Conservation (phyloP, 53 echinoderm and acorn worm genomes). For the Arbacia lixula region DNA sequence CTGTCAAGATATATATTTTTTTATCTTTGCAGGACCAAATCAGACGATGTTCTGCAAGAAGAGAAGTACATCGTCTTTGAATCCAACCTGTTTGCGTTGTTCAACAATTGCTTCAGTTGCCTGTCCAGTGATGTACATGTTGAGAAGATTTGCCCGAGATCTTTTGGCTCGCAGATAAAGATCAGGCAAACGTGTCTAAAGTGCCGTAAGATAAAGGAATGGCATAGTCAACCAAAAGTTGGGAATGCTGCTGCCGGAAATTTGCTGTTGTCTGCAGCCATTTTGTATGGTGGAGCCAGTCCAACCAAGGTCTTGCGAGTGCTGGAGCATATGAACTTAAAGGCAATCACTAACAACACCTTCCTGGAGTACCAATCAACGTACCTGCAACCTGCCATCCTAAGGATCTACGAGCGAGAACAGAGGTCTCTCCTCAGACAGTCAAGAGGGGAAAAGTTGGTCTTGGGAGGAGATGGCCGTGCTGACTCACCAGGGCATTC, state of each 20-base stretch:
- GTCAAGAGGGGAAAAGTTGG: not conserved
- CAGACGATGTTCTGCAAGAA: not conserved
- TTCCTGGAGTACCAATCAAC: slow-evolving; percentile 49
- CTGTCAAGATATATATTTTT: no score
- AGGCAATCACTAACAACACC: slow-evolving; percentile 5
- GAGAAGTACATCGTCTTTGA: slow-evolving; percentile 32
- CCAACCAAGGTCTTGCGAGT: slow-evolving; percentile 44
- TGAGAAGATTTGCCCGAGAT: slow-evolving; percentile 10
- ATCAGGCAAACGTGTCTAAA: slow-evolving; percentile 31
- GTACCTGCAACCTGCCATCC: slow-evolving; percentile 58
- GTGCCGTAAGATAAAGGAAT: slow-evolving; percentile 16
- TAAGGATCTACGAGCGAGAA: not conserved
- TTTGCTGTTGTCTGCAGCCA: slow-evolving; percentile 61
- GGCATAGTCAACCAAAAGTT: slow-evolving; percentile 60
- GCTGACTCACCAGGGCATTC: slow-evolving; percentile 66
- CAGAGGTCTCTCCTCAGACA: not conserved
- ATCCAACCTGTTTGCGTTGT: not conserved
- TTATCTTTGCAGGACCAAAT: slow-evolving; percentile 12
- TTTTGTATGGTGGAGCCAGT: slow-evolving; percentile 43
- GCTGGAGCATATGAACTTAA: slow-evolving; percentile 27
- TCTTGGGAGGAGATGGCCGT: slow-evolving; percentile 59
- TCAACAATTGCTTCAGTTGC: not conserved
- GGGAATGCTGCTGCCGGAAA: slow-evolving; percentile 65
- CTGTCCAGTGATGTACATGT: slow-evolving; percentile 6
- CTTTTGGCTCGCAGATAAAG: slow-evolving; percentile 26